A percentile compares a stretch with the other conserved stretches of the same genome.
Evolutionary conservation across 1,140 invertebrate genomes (phyloP).

Genomic region (Antheraea mylitta): DNA sequence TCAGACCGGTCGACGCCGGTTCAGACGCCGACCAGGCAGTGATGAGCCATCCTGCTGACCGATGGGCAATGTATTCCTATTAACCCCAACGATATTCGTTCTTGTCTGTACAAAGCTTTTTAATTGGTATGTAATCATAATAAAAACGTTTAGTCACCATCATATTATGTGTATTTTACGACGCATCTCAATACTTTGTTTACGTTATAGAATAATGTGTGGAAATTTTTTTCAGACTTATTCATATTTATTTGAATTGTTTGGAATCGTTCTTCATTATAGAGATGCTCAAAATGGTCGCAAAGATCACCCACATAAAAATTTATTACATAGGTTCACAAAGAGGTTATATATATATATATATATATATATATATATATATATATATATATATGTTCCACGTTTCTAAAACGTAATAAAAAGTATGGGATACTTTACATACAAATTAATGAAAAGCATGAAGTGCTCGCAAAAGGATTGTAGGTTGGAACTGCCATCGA

Average conservation of each 20-base stretch:
- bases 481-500: too few species aligned
- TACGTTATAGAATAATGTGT: background rate
- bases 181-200: background rate
- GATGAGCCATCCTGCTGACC: constrained; percentile 27
- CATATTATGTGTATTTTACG: constrained; percentile 2
- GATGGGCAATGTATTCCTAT: constrained; percentile 54
- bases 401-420: too few species aligned
- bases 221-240: background rate
- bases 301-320: too few species aligned
- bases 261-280: background rate
- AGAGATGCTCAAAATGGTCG: too few species aligned
- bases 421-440: too few species aligned
- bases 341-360: too few species aligned
- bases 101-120: constrained; percentile 12
- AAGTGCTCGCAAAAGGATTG: too few species aligned
- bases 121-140: constrained; percentile 13
- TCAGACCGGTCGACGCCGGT: constrained; percentile 32
- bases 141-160: background rate
- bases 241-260: background rate
- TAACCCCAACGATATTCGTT: constrained; percentile 38
- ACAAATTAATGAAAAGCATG: too few species aligned
- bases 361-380: too few species aligned
- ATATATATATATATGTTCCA: too few species aligned
- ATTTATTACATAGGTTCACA: too few species aligned
- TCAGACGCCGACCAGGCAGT: constrained; percentile 17